Evolutionary conservation across 2,113 vertebrate genomes (phyloP), one percentile per base, ranked within the genome.

Genomic region (Ivindomyrus marchei): DNA sequence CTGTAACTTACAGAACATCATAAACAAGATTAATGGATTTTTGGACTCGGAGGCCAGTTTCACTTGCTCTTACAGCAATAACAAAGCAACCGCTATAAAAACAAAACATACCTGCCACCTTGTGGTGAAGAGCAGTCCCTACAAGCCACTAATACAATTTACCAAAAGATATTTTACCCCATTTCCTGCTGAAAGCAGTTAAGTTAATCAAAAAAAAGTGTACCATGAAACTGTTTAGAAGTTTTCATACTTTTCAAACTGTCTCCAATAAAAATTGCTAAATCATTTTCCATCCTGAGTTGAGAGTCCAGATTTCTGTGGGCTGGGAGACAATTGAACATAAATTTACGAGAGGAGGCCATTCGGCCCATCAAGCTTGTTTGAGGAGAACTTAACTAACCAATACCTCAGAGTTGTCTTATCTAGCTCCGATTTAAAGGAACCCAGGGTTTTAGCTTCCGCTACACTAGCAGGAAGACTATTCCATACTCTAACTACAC

Each of bases 1-100:
- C 96, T 96, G 92, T 83, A 56, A 39, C 62, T 91, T 1, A 47
- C 42, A 89, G 36, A 27, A 36, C 31, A 88, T 45, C 50, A 21
- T 58, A 66, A 47, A 88, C 58, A 58, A 15, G 42, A 17, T 58
- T 27, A 58, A 87, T 31, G 52, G 49, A 53, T 49, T 11, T 49
- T 49, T 49, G 83, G 21, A 13, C 17, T 85, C 24, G 1, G 85
- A 50, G 47, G 27, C 50, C 27, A 21, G 24, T 39, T 19, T 56
- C 36, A 50, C 7, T 52, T 17, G n/a, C 27, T 77, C 45, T 77
- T 1, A 6, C 24, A 77, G n/a, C 17, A 21, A 24, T 4, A 80
- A 27, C 31, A 24, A 19, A 31, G 3, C 5, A 49, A 52, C 4
- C 36, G n/a, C 11, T 52, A 52, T n/a, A 24, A 56, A 50, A 45